Evolutionary conservation across 2,113 vertebrate species (phyloP), one percentile per base, ranked within the genome.

Genomic region (Rattus rattus): DNA sequence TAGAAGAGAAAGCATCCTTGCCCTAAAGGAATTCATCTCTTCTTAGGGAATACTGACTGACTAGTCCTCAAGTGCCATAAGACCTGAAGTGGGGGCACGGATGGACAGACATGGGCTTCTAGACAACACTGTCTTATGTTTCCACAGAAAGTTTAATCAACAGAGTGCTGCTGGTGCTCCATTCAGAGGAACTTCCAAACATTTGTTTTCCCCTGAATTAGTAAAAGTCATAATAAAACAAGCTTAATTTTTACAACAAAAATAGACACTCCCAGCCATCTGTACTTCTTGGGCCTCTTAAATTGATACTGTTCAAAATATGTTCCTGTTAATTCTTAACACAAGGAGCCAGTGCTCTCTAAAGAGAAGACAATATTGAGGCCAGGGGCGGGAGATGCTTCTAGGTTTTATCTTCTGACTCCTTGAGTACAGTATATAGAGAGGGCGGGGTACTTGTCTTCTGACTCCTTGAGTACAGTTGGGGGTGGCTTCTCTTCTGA

Each of bases 121-220:
- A 72, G 76, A 75, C 84, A 26, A 79, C 90, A 72, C 8, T 77
- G 83, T 24, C 92, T 84, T 88, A 65, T 2, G 22, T 93, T 92
- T 91, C 75, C 88, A 81, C 43, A 87, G 84, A 69, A 67, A 11
- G 36, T 94, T 84, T 70, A 56, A 61, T 90, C 90, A 43, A 52
- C 72, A 88, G 92, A 43, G 96, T 19, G 63, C 75, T 96, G 1
- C 75, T 24, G 20, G 94, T 84, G 43, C 24, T 33, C 61, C 79
- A 84, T 90, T 95, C 63, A 88, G 77, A 92, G 96, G 61, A 65
- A 70, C 76, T 93, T 65, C 69, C 67, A 90, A 87, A 92, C 80
- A 54, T 61, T 69, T 87, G 81, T 88, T 95, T 95, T 56, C 79
- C 49, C 19, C 94, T 91, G 47, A 20, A 91, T 54, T 86, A 61